Base-by-base conservation (phyloP, 2,113 vertebrate genomes). In the Polyodon spathula region DNA sequence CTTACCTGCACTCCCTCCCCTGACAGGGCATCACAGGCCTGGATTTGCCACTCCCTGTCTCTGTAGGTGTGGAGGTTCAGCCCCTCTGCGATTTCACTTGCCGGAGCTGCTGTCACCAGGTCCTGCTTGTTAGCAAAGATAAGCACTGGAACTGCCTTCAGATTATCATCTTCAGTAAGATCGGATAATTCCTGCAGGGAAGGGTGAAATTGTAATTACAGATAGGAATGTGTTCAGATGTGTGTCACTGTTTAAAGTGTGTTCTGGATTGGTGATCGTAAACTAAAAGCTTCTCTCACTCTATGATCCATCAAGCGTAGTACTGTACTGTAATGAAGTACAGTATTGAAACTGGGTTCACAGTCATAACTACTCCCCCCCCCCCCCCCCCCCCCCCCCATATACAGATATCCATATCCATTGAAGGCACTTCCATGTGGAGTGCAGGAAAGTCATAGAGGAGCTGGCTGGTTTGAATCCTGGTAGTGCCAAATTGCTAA, bases 121-220 rank as follows among this genome's bases (percentile, higher is more conserved):
- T 92, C 89, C 72, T 95, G 91, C 77, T 92, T 94, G 63, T 94
- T 93, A 75, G 92, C 90, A 79, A 92, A 95, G 75, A 95, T 82
- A 66, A 95, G 84, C 64, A 94, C 69, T 0, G 90, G 89, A 40
- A 94, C 85, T 0, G 87, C 89, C 0, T 56, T 80, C 40, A 92
- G 85, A 52, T 83, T 86, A 61, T 92, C 85, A 1, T 92, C 90
- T 7, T 90, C 84, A 0, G 85, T 84, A 66, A 95, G 79, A 58
- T 93, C 88, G 0, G 88, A 87, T 72, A 92, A 78, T 71, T 95
- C 91, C 90, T 95, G 72, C 58, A 60, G 60, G 68, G 62, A 52
- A 40, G 14, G 17, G 41, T 37, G 56, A 14, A 64, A 1, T n/a
- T n/a, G 1, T 6, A 6, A 63, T 37, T 4, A 8, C 37, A 37